phyloP scores from a whole-genome alignment of 1,140 invertebrate genomes.

The Gonioctena quinquepunctata region DNA sequence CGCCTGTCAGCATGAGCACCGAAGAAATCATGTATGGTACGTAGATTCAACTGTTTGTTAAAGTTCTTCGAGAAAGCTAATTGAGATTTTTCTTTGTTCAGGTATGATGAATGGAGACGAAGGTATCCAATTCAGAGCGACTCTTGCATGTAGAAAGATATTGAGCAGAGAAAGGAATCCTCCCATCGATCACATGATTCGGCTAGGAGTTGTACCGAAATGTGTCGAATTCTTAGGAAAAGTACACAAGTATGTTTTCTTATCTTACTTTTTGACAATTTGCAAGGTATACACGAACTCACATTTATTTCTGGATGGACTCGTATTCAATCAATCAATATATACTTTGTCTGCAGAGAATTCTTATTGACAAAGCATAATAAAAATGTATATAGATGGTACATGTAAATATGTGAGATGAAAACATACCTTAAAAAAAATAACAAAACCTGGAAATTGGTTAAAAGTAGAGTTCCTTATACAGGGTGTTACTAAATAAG shows the following conservation, averaged over 20 bases:
- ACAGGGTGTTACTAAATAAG: too few relatives aligned
- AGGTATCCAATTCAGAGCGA: constrained; percentile 66
- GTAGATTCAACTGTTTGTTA: constrained; percentile 2
- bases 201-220: constrained; percentile 82
- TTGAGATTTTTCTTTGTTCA: constrained; percentile 5
- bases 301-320: too few relatives aligned
- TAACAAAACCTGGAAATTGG: too few relatives aligned
- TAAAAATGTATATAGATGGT: too few relatives aligned
- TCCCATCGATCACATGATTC: constrained; percentile 90
- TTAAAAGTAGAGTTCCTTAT: too few relatives aligned
- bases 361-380: too few relatives aligned
- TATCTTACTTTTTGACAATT: background rate
- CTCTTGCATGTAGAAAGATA: constrained; percentile 83
- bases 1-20: constrained; percentile 57
- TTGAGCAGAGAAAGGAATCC: constrained; percentile 91
- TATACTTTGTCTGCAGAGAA: too few relatives aligned
- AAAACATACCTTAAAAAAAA: too few relatives aligned
- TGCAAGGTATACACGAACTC: background rate
- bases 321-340: too few relatives aligned
- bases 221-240: constrained; percentile 78
- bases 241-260: constrained; percentile 67
- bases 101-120: constrained; percentile 68
- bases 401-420: too few relatives aligned
- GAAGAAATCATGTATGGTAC: constrained; percentile 67
- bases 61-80: too few relatives aligned